These are phyloP conservation scores for Pseudotriccus pelzelni DNA, from an alignment of 2,797 vertebrate species.

Conservation along the genomic window DNA sequence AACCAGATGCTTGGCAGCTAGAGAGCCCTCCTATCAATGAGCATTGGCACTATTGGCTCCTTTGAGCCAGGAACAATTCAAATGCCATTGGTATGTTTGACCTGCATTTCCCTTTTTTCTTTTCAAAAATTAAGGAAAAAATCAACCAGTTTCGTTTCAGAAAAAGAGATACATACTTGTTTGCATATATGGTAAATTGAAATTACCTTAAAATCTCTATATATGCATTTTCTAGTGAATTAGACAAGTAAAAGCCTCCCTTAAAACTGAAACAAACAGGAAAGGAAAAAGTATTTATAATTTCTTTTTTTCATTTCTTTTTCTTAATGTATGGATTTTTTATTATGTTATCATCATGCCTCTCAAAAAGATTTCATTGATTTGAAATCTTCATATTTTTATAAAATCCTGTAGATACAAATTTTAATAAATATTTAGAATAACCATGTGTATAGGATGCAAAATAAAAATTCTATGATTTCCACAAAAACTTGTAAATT, in stretches of 20 bases:
- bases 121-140: not conserved
- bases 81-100: not conserved
- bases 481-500: not conserved
- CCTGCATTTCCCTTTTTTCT: not conserved
- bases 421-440: not conserved
- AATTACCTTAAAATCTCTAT: not conserved
- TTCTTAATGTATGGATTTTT: not conserved
- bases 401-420: not conserved
- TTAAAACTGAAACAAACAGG: not conserved
- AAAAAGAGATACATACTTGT: not conserved
- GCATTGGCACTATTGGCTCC: not conserved
- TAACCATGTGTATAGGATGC: not conserved
- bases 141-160: rapidly evolving
- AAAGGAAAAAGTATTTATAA: not conserved
- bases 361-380: not conserved
- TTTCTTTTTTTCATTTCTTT: not conserved
- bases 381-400: not conserved
- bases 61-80: not conserved
- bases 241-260: not conserved
- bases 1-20: not conserved
- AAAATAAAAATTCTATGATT: not conserved
- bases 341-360: not conserved
- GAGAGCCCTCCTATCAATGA: not conserved
- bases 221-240: not conserved
- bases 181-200: not conserved